phyloP scores from a whole-genome alignment of 2,797 vertebrate genomes.

The Pseudochaenichthys georgianus region DNA sequence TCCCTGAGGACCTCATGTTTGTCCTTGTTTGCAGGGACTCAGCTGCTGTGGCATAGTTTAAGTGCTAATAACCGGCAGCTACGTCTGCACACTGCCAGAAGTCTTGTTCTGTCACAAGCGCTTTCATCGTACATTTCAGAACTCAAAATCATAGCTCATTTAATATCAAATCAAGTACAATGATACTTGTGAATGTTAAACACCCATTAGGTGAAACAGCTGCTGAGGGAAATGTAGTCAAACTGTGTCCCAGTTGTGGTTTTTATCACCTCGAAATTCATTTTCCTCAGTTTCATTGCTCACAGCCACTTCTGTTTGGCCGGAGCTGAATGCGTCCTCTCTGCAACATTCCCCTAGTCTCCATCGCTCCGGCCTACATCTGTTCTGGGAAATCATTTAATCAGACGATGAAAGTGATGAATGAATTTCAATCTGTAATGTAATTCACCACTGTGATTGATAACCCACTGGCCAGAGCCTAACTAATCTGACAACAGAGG shows the following conservation, averaged over 20 bases:
- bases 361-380: slow-evolving; percentile 37
- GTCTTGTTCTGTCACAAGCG: neutral
- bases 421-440: slow-evolving; percentile 49
- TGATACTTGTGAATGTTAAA: slow-evolving; percentile 23
- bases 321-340: slow-evolving; percentile 11
- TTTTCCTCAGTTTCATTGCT: slow-evolving; percentile 32
- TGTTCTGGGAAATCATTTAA: slow-evolving; percentile 60
- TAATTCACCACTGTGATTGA: slow-evolving; percentile 73
- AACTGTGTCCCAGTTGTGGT: neutral
- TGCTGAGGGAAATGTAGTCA: slow-evolving; percentile 27
- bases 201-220: slow-evolving; percentile 22
- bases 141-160: slow-evolving; percentile 26
- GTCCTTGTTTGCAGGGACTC: slow-evolving; percentile 14
- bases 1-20: neutral
- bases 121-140: slow-evolving; percentile 9
- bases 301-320: slow-evolving; percentile 30
- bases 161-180: slow-evolving; percentile 21
- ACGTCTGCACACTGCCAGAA: slow-evolving; percentile 1
- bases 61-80: slow-evolving; percentile 22
- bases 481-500: slow-evolving; percentile 70
- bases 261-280: slow-evolving; percentile 19
- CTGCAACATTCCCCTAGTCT: slow-evolving; percentile 26
- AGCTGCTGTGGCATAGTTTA: slow-evolving; percentile 26
- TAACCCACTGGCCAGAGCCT: slow-evolving; percentile 49
- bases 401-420: slow-evolving; percentile 60